Conservation (phyloP, 2,888 invertebrate genomes). For the Scelioninae gen. 1 region DNA sequence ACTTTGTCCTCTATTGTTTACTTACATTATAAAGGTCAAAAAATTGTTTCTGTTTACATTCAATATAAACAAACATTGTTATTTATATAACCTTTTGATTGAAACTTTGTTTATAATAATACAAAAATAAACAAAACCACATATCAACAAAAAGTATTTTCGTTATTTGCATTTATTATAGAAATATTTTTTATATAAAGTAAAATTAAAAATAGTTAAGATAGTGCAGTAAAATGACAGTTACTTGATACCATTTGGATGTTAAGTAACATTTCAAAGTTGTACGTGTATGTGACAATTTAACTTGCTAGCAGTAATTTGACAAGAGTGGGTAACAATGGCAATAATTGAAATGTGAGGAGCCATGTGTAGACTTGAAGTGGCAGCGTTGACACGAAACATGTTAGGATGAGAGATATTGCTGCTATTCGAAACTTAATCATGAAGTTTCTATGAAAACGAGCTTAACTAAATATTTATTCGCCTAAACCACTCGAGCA, state of each 20-base stretch:
- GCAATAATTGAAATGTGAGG: constrained; percentile 61
- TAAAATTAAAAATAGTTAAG: too few species aligned
- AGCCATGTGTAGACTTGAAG: constrained; percentile 58
- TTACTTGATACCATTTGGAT: constrained; percentile 13
- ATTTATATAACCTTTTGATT: too few species aligned
- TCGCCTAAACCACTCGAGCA: constrained; percentile 18
- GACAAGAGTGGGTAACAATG: constrained; percentile 62
- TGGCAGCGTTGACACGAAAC: constrained; percentile 54
- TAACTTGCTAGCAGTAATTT: constrained; percentile 60
- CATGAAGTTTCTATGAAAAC: constrained; percentile 57
- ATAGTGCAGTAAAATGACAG: not conserved
- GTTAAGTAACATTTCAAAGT: constrained; percentile 32
- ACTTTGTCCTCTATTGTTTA: too few species aligned
- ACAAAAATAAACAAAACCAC: too few species aligned
- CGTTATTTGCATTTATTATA: too few species aligned
- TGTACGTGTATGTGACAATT: constrained; percentile 54
- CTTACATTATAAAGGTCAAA: too few species aligned
- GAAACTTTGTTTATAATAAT: too few species aligned
- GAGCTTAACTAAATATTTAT: constrained; percentile 54
- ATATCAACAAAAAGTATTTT: too few species aligned
- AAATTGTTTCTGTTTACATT: too few species aligned
- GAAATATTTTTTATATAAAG: too few species aligned
- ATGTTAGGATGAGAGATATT: constrained; percentile 54
- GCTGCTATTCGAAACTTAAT: constrained; percentile 55
- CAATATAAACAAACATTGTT: too few species aligned